phyloP scores from a whole-genome alignment of 1,140 invertebrate genomes.

The Caenorhabditis tropicalis region DNA sequence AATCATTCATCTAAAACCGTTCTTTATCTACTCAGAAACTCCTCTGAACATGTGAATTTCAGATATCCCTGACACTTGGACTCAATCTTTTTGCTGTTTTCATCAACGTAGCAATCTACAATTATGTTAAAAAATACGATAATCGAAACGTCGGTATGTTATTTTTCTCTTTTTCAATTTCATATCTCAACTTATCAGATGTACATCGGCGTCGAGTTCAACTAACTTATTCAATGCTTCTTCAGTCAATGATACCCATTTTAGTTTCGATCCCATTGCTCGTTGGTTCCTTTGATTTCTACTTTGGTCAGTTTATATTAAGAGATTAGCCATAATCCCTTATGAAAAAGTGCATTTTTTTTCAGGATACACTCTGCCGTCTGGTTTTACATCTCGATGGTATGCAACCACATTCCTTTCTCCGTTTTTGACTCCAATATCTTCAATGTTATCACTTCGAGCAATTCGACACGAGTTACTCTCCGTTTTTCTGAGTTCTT shows the following conservation, averaged over 20 bases:
- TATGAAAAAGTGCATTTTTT: not conserved
- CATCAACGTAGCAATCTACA: conserved; percentile 28
- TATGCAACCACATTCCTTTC: conserved; percentile 28
- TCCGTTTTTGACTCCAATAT: conserved; percentile 22
- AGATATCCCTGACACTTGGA: conserved; percentile 8
- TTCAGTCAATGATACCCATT: conserved; percentile 27
- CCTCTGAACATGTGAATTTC: not conserved
- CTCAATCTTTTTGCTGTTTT: conserved; percentile 21
- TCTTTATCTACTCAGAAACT: no score
- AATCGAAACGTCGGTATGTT: conserved; percentile 5
- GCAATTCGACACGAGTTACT: conserved; percentile 16
- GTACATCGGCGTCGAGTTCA: conserved; percentile 18
- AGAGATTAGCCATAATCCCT: not conserved
- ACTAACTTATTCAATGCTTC: conserved; percentile 29
- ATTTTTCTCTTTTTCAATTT: not conserved
- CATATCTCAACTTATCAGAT: not conserved
- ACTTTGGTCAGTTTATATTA: conserved; percentile 4
- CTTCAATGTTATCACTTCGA: conserved; percentile 28
- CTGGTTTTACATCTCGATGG: conserved; percentile 30
- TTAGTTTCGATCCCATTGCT: conserved; percentile 25
- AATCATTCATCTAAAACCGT: no score
- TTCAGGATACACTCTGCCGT: conserved; percentile 38
- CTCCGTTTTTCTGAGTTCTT: not conserved
- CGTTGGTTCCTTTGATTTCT: conserved; percentile 39
- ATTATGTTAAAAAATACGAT: conserved; percentile 6